phyloP scores from a whole-genome alignment of 2,888 invertebrate species.

The Zaprionus obscuricornis region DNA sequence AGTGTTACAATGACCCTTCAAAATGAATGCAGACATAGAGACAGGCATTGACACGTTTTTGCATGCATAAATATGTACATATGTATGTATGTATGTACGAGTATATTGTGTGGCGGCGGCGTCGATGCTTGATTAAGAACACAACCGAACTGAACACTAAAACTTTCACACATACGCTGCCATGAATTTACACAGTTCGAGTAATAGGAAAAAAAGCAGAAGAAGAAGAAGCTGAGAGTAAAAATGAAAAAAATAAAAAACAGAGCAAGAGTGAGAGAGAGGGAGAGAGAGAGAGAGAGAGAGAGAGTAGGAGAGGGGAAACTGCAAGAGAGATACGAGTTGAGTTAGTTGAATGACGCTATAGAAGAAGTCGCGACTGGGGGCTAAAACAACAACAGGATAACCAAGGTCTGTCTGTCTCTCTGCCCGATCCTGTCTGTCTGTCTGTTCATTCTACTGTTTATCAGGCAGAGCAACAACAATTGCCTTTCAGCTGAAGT shows the following conservation, averaged over 20 bases:
- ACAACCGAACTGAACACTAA: neutral
- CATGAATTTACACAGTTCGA: too few species aligned
- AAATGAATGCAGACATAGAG: too few species aligned
- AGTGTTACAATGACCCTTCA: too few species aligned
- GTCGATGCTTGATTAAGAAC: slow-evolving; percentile 59
- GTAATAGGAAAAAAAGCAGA: slow-evolving; percentile 53
- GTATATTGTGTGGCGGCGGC: neutral
- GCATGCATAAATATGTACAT: too few species aligned
- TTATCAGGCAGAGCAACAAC: too few species aligned
- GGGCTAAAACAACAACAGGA: slow-evolving; percentile 41
- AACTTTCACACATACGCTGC: neutral
- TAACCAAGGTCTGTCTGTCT: neutral
- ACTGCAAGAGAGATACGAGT: too few species aligned
- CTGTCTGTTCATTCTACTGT: too few species aligned
- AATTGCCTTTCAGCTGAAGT: slow-evolving; percentile 51
- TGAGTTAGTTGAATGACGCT: slow-evolving; percentile 28
- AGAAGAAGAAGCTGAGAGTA: too few species aligned
- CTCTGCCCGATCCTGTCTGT: slow-evolving; percentile 1
- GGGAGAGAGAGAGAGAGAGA: too few species aligned
- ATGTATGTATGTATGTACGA: neutral
- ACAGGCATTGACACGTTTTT: slow-evolving; percentile 38
- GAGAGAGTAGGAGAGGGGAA: too few species aligned
- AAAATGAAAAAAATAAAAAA: too few species aligned
- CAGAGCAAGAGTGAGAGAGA: too few species aligned
- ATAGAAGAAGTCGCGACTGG: slow-evolving; percentile 31